A percentile compares a stretch with the other conserved stretches of the same genome.
phyloP scores from a whole-genome alignment of 2,888 invertebrate species.

The Pemphredon lugubris region DNA sequence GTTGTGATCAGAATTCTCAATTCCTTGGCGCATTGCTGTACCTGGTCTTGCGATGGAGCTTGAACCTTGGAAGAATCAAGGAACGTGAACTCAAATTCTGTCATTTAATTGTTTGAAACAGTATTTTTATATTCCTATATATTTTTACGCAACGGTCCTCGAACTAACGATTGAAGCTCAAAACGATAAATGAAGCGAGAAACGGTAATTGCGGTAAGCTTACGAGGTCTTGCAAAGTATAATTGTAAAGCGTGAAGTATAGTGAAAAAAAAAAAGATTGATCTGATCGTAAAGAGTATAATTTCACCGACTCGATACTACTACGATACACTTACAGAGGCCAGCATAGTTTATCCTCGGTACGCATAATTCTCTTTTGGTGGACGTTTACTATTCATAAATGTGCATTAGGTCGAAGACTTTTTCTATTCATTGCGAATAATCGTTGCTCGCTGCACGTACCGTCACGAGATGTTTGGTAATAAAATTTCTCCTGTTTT shows the following conservation, averaged over 20 bases:
- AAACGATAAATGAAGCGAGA: background rate
- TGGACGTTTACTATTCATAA: constrained; percentile 15
- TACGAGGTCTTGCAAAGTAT: background rate
- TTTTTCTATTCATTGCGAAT: constrained; percentile 18
- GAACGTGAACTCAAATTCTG: too few relatives aligned
- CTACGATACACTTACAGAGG: constrained; percentile 2
- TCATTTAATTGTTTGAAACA: too few relatives aligned
- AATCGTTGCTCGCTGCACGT: constrained; percentile 6
- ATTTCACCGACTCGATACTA: constrained; percentile 27
- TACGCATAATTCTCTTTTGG: constrained; percentile 27
- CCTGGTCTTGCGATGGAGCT: too few relatives aligned
- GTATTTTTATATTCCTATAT: too few relatives aligned
- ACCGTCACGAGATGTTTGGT: constrained; percentile 16
- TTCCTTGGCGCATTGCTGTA: too few relatives aligned
- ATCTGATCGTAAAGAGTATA: constrained; percentile 9
- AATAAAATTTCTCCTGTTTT: constrained; percentile 23
- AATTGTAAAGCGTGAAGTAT: background rate
- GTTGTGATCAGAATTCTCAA: too few relatives aligned
- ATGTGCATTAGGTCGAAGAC: constrained; percentile 18
- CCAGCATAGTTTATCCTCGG: constrained; percentile 18
- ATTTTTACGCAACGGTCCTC: background rate
- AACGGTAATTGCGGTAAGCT: background rate
- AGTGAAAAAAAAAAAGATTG: background rate
- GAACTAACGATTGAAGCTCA: background rate
- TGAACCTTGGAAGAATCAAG: too few relatives aligned